Evolutionary conservation across 1,140 invertebrate genomes (phyloP), one percentile per base, ranked within the genome.

Genomic region (Coelopa frigida): DNA sequence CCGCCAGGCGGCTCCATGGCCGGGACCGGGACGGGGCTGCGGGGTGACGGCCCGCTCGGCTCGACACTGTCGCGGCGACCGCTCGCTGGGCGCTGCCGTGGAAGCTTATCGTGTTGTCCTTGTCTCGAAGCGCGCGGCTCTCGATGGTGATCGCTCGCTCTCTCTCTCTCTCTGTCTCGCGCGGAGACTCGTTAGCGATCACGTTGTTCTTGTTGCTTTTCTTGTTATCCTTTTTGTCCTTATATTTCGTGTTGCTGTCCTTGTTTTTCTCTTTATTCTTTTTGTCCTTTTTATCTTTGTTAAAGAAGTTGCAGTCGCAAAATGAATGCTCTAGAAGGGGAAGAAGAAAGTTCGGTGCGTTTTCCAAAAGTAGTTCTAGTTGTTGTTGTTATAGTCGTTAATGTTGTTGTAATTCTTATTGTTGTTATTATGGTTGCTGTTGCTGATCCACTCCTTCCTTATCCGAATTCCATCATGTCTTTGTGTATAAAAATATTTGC

Each of bases 401-500:
- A 43, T 39, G 10, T 3, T 46, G 38, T 12, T 35, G 14, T n/a
- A 35, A 24, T n/a, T 10, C 26, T 45, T 45, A 22, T 12, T 35
- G 44, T 35, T 36, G n/a, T 37, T 37, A 24, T 18, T 39, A 37
- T 37, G 22, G 22, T 29, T 42, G 20, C 37, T 39, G 12, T 39
- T 39, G 31, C 23, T n/a, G n/a, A n/a, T n/a, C n/a, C 24, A 21
- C 27, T 21, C 11, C 32, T 41, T 33, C 49, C 32, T 61, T 61
- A 63, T 43, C 60, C 60, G 42, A 59, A 61, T 58, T 61, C 60
- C 60, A 63, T 63, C 56, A 59, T 63, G 51, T 63, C 51, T 53
- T 59, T 63, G 50, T 58, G 52, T 51, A 58, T 63, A 54, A 55
- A 59, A 59, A 63, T 58, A 58, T 56, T 61, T 57, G 56, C 59